phyloP scores from a whole-genome alignment of 2,113 vertebrate genomes.

The Myrmophylax atrothorax region DNA sequence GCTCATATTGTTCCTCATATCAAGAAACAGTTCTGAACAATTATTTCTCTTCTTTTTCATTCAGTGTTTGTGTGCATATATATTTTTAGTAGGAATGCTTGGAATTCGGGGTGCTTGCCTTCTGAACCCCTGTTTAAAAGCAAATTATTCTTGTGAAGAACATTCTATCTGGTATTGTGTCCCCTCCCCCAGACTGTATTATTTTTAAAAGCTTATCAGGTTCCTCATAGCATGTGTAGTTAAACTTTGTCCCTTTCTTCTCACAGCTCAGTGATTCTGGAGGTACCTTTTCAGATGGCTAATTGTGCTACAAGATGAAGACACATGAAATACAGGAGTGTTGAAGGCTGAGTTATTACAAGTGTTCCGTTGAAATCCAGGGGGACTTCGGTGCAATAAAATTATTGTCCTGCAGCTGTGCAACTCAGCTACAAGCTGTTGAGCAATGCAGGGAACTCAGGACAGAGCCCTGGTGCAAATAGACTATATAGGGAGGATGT shows the following conservation, averaged over 20 bases:
- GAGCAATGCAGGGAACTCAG: neutral
- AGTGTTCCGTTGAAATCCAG: neutral
- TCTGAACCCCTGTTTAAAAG: neutral
- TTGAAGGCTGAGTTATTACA: neutral
- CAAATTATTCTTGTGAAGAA: neutral
- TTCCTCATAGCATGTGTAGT: neutral
- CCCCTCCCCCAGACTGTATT: neutral
- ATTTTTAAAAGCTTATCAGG: neutral
- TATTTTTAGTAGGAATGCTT: neutral
- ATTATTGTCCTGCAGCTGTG: neutral
- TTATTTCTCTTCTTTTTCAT: neutral
- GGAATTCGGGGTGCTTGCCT: neutral
- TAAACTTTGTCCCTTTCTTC: neutral
- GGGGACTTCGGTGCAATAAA: neutral
- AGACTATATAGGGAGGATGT: neutral
- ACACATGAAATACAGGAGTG: neutral
- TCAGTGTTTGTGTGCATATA: fast-evolving
- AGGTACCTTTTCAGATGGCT: neutral
- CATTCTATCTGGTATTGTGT: neutral
- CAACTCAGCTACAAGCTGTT: neutral
- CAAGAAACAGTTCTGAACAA: neutral
- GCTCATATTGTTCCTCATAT: neutral
- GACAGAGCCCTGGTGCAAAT: neutral
- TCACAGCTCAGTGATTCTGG: neutral
- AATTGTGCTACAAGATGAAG: neutral